Conservation (phyloP, 2,113 vertebrate species). For the Neolamprologus variostigma region DNA sequence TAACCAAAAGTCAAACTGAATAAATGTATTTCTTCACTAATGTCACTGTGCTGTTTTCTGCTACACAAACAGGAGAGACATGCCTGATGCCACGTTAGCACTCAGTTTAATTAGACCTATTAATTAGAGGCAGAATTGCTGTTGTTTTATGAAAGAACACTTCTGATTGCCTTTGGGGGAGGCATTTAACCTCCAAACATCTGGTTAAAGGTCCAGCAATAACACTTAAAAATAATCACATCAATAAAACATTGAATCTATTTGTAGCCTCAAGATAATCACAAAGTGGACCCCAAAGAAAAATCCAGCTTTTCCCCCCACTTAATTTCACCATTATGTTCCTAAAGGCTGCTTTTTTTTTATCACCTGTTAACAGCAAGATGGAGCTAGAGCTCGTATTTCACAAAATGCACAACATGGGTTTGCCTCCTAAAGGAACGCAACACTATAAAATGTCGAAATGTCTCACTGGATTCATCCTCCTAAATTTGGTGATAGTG, state of each 20-base stretch:
- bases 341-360: not conserved
- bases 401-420: not conserved
- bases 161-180: not conserved
- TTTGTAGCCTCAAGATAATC: not conserved
- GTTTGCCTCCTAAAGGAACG: not conserved
- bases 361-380: not conserved
- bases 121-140: not conserved
- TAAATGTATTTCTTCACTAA: constrained; percentile 12
- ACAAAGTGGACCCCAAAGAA: not conserved
- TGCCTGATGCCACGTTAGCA: not conserved
- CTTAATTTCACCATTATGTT: not conserved
- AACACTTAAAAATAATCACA: not conserved
- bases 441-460: not conserved
- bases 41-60: not conserved
- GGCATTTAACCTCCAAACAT: not conserved
- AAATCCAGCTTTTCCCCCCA: not conserved
- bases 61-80: not conserved
- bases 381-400: not conserved
- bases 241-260: not conserved
- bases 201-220: not conserved
- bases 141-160: not conserved
- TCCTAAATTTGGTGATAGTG: not conserved
- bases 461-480: not conserved
- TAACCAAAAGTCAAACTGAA: constrained; percentile 20
- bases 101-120: not conserved